A percentile compares a stretch with the other conserved stretches of the same genome.
phyloP scores from a whole-genome alignment of 2,797 vertebrate species.

The Tokudaia muenninki region DNA sequence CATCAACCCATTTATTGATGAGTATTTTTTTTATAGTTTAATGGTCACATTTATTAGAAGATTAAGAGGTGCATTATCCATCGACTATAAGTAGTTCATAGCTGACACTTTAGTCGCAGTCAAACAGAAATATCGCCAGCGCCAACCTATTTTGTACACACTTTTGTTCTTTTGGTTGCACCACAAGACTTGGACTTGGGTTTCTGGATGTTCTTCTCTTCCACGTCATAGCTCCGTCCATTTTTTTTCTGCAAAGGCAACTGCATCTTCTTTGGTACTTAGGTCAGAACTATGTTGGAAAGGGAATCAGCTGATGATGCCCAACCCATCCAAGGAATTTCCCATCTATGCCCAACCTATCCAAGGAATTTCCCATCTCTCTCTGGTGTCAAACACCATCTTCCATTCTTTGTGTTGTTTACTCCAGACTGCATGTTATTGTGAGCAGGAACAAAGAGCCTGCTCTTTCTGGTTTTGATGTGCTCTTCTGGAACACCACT shows the following conservation, averaged over 20 bases:
- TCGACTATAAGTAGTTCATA: constrained; percentile 89
- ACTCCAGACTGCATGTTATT: constrained; percentile 97
- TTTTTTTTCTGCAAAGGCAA: not conserved
- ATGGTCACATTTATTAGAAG: constrained; percentile 94
- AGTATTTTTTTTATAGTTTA: constrained; percentile 73
- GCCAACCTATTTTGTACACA: constrained; percentile 95
- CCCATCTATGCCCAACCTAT: constrained; percentile 95
- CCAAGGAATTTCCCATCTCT: constrained; percentile 98
- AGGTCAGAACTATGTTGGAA: not conserved
- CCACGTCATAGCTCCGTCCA: constrained; percentile 97
- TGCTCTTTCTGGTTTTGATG: constrained; percentile 95
- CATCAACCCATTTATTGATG: not conserved
- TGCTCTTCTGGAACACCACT: constrained; percentile 97
- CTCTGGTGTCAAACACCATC: constrained; percentile 97
- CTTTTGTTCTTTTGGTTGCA: constrained; percentile 97
- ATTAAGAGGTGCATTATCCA: constrained; percentile 91
- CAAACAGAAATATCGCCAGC: constrained; percentile 87
- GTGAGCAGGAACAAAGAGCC: constrained; percentile 94
- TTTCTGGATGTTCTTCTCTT: constrained; percentile 94
- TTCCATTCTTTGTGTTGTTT: constrained; percentile 97
- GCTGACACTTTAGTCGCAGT: constrained; percentile 88
- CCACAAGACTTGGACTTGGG: constrained; percentile 97
- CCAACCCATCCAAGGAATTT: constrained; percentile 94
- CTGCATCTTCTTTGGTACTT: not conserved
- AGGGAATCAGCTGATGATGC: constrained; percentile 91